Evolutionary conservation across 2,888 invertebrate genomes (phyloP).

Genomic region (Yponomeuta cagnagella): DNA sequence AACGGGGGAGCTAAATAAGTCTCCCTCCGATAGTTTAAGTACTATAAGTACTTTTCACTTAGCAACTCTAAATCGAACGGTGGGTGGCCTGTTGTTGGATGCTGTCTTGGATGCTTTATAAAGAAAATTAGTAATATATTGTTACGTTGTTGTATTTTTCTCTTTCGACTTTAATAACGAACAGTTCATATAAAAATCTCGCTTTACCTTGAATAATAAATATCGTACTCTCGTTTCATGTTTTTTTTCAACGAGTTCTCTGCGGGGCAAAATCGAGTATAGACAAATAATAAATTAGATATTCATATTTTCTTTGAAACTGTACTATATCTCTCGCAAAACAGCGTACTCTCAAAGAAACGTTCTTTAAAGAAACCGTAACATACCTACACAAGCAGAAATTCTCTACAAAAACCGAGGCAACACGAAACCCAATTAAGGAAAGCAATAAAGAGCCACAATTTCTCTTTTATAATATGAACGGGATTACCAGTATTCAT

Average conservation of each 20-base stretch:
- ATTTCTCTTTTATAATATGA: conserved; percentile 10
- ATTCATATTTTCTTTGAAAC: neutral
- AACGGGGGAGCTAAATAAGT: no score
- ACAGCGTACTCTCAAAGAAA: neutral
- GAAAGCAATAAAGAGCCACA: conserved; percentile 3
- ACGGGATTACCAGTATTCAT: conserved; percentile 6
- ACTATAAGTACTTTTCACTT: no score
- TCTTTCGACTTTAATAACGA: no score
- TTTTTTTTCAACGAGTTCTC: neutral
- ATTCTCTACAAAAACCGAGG: neutral
- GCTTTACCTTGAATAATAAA: neutral
- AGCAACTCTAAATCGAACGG: no score
- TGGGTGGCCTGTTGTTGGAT: no score
- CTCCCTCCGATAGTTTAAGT: no score
- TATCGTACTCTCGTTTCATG: neutral
- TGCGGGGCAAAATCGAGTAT: neutral
- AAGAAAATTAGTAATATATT: no score
- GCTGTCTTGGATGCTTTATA: no score
- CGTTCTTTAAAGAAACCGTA: neutral
- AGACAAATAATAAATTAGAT: conserved; percentile 2
- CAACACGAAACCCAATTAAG: conserved; percentile 6
- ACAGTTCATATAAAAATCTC: no score
- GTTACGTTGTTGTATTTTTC: no score
- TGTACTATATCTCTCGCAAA: neutral
- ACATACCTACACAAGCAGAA: neutral